These are phyloP conservation scores for Oxystoma pomonae DNA, from an alignment of 2,888 invertebrate genomes.

Conservation along the genomic window DNA sequence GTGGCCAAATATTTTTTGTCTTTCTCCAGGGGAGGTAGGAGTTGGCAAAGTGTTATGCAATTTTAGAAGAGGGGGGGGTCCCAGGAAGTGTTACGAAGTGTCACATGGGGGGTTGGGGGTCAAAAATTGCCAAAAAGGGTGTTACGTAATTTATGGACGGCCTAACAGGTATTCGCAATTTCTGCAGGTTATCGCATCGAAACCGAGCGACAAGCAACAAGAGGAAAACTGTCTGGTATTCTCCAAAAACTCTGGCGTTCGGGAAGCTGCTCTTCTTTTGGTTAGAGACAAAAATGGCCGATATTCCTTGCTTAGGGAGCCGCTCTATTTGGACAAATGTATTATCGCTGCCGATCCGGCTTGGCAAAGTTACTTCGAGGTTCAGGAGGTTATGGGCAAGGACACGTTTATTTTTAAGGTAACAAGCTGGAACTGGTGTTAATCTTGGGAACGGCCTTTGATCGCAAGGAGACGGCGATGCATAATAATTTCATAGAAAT, in stretches of 20 bases:
- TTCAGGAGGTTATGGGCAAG: conserved; percentile 88
- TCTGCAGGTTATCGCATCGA: conserved; percentile 7
- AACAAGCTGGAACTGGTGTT: no score
- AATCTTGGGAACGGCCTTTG: no score
- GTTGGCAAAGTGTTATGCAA: no score
- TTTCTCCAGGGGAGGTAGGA: no score
- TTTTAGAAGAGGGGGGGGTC: no score
- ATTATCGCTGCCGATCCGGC: conserved; percentile 88
- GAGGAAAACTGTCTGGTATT: conserved; percentile 50
- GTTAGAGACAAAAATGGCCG: conserved; percentile 88
- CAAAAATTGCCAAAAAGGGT: no score
- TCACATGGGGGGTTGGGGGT: background rate
- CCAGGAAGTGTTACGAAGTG: no score
- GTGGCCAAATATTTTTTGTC: no score
- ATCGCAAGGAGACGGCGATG: no score
- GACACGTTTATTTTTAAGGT: conserved; percentile 95
- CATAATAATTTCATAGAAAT: no score
- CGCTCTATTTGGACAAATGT: conserved; percentile 85
- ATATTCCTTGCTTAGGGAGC: conserved; percentile 83
- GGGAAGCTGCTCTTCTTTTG: conserved; percentile 83
- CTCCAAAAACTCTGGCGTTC: conserved; percentile 65
- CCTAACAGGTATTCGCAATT: no score
- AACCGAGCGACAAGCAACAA: conserved; percentile 18
- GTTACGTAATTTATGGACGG: background rate
- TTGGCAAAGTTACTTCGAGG: conserved; percentile 91